Evolutionary conservation across 2,113 vertebrate species (phyloP), one percentile per base, ranked within the genome.

Genomic region (Tauraco erythrolophus): DNA sequence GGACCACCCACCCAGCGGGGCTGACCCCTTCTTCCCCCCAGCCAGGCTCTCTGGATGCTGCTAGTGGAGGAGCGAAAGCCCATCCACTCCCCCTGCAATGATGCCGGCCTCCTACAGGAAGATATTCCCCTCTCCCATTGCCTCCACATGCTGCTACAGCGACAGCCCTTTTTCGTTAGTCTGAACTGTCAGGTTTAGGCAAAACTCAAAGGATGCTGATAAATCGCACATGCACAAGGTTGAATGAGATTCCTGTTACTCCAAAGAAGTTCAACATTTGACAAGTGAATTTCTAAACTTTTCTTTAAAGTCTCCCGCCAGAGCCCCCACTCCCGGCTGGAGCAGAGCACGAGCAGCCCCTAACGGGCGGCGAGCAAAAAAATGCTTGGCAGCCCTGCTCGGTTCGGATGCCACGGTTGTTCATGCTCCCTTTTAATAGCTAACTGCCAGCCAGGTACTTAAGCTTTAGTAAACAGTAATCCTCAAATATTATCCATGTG

Each of bases 31-130:
- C 43, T 41, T 15, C 37, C 7, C 8, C 27, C 35, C 2, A 1
- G 14, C 50, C 65, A 58, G 43, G 19, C 60, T n/a, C 28, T 46
- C 82, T 1, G 2, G 22, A 33, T 8, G 60, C 54, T 65, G 45
- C 54, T 43, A 30, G 2, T 8, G 14, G 35, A 62, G 39, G 19
- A 60, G 39, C 39, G 13, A 45, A 45, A 50, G 58, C 15, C 54
- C 5, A 1, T 7, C 50, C 0, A 0, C 27, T 41, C 1, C 16
- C 14, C 21, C 6, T 4, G 11, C 46, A 22, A 58, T 1, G 3
- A 66, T 31, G 17, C 1, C 15, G 2, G 19, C 33, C 53, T 7
- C 3, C 0, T 14, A 30, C 12, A 60, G 39, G 9, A n/a, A 28
- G 28, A 2, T 3, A 6, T 50, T 6, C 19, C 27, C 43, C 22